Evolutionary conservation across 2,888 invertebrate species (phyloP), one percentile per base, ranked within the genome.

Genomic region (Shargacucullia verbasci): DNA sequence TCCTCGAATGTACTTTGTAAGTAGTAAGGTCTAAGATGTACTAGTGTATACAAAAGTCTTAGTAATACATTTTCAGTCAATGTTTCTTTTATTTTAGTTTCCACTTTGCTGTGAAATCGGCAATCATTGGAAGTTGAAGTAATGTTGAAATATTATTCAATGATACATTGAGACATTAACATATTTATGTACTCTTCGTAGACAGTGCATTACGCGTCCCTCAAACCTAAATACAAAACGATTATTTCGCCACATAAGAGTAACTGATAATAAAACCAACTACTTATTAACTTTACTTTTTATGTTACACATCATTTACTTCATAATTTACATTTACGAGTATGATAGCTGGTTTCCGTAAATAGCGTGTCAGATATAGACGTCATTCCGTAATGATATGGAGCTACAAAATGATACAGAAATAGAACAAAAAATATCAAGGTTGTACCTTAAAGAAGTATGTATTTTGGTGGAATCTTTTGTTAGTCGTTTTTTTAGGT

Each of bases 1-100:
- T 83, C 79, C 81, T 77, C 70, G 72, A 73, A 68, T 76, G 76
- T 76, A 79, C 77, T 78, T 67, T 60, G 73, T 78, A 75, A 70
- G n/a, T 80, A 79, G n/a, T n/a, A 78, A 73, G 59, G 59, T 73
- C 68, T 62, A 60, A 62, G 56, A 52, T 34, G 80, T 81, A 86
- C 64, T 53, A 39, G 59, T n/a, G 13, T 2, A 6, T 0, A 45
- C 34, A 70, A 53, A 78, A 75, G 40, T 59, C 13, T 45, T 50
- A 39, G 12, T 0, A 0, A 14, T 14, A 2, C 10, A 25, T 13
- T 38, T n/a, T 4, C 15, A 33, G 7, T 27, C 10, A n/a, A n/a
- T 20, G 4, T n/a, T 34, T 34, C 12, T 1, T 34, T 12, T 12
- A 12, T 12, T 3, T 12, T 29, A 29, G n/a, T 34, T 12, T 12